Evolutionary conservation across 2,888 invertebrate species (phyloP).

Genomic region (Melanostoma mellinum): DNA sequence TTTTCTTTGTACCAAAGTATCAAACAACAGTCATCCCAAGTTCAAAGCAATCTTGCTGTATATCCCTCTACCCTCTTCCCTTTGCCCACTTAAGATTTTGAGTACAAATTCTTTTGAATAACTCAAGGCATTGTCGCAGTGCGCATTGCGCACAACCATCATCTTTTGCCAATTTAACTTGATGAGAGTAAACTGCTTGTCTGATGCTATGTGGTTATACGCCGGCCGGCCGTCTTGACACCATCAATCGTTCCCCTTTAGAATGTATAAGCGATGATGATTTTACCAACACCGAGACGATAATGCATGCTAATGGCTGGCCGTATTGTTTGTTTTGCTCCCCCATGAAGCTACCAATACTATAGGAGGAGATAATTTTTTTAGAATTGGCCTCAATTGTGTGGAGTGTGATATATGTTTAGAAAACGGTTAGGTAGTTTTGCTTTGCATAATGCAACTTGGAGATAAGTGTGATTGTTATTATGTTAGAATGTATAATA

Average conservation of each 20-base stretch:
- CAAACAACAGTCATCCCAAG: no score
- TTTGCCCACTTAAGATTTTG: neutral
- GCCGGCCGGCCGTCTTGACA: neutral
- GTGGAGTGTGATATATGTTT: neutral
- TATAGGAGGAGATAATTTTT: constrained; percentile 2
- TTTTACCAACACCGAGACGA: constrained; percentile 5
- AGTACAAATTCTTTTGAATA: constrained; percentile 1
- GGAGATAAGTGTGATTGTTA: no score
- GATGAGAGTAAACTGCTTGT: constrained; percentile 6
- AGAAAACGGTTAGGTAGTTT: no score
- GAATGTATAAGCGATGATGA: neutral
- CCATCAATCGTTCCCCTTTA: no score
- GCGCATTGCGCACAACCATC: constrained; percentile 27
- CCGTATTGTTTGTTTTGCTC: neutral
- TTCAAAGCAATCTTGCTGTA: no score
- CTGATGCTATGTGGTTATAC: neutral
- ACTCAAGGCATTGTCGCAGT: constrained; percentile 7
- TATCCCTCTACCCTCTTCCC: no score
- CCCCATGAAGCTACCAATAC: constrained; percentile 16
- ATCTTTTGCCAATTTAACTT: constrained; percentile 58
- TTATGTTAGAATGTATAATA: no score
- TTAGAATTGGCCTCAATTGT: constrained; percentile 13
- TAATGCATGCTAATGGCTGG: constrained; percentile 15
- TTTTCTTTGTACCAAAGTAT: no score
- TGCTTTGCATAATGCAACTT: no score